phyloP scores from a whole-genome alignment of 2,888 invertebrate genomes.

The Mythimna albipuncta region DNA sequence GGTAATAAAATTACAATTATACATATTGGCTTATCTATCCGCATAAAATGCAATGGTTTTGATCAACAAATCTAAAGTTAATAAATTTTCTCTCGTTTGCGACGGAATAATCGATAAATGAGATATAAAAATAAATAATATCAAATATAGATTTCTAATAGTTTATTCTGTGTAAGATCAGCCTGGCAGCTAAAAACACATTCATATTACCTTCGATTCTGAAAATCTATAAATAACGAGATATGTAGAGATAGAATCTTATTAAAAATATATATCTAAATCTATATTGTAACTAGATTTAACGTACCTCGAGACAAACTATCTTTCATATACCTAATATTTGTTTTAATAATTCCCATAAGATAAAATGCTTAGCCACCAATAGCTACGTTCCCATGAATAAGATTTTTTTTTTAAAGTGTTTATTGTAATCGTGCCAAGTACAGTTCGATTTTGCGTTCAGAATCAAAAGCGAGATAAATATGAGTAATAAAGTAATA shows the following conservation, averaged over 20 bases:
- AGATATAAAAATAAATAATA: constrained; percentile 36
- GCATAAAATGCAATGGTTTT: constrained; percentile 51
- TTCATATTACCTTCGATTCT: constrained; percentile 47
- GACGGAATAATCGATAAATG: constrained; percentile 35
- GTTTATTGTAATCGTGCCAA: constrained; percentile 51
- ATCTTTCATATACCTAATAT: background rate
- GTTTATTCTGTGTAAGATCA: constrained; percentile 42
- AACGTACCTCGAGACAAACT: constrained; percentile 1
- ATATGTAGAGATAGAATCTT: background rate
- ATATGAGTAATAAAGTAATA: constrained; percentile 65
- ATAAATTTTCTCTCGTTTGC: constrained; percentile 13
- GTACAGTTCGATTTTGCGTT: constrained; percentile 54
- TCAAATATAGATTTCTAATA: constrained; percentile 29
- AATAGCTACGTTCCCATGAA: background rate
- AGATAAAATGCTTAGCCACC: constrained; percentile 13
- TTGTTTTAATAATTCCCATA: constrained; percentile 1
- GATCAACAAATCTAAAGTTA: constrained; percentile 30
- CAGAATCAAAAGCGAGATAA: constrained; percentile 70
- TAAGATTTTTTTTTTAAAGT: constrained; percentile 37
- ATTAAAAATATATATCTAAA: background rate
- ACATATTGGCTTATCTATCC: constrained; percentile 26
- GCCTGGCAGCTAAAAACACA: constrained; percentile 50
- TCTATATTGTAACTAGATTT: background rate
- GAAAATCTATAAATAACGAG: constrained; percentile 7
- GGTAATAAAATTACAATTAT: constrained; percentile 27